Conservation (phyloP, 2,888 invertebrate genomes). For the Stictocephala bisonia region DNA sequence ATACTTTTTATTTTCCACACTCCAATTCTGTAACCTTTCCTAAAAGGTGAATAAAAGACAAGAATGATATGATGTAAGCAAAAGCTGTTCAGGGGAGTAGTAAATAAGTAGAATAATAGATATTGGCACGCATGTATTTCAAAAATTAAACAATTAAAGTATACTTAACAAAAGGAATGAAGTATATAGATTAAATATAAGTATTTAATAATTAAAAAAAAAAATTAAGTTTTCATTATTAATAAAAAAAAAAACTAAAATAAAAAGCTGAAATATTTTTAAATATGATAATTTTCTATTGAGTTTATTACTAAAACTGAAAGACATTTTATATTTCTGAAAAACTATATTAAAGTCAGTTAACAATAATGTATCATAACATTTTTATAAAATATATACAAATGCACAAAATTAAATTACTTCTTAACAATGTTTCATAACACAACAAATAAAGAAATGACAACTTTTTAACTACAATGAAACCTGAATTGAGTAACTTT, state of each 20-base stretch:
- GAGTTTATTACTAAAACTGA: neutral
- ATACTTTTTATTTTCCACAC: too few relatives aligned
- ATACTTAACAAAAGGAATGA: too few relatives aligned
- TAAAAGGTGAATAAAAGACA: too few relatives aligned
- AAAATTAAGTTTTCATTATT: neutral
- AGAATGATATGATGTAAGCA: too few relatives aligned
- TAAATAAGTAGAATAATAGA: too few relatives aligned
- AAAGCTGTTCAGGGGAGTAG: too few relatives aligned
- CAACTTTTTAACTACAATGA: neutral
- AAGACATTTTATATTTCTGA: constrained; percentile 23
- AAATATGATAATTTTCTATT: too few relatives aligned
- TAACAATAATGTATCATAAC: constrained; percentile 34
- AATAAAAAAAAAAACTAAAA: neutral
- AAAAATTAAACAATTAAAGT: too few relatives aligned
- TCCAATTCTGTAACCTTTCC: too few relatives aligned
- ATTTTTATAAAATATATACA: constrained; percentile 32
- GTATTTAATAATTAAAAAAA: constrained; percentile 1
- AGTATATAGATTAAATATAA: constrained; percentile 54
- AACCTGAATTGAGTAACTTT: constrained; percentile 22
- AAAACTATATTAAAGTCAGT: constrained; percentile 28
- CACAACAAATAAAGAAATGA: neutral
- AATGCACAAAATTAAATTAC: neutral
- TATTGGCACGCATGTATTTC: too few relatives aligned
- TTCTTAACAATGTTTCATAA: neutral
- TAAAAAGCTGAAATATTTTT: neutral